Evolutionary conservation across 1,140 invertebrate species (phyloP), one percentile per base, ranked within the genome.

Genomic region (Idris sp.): DNA sequence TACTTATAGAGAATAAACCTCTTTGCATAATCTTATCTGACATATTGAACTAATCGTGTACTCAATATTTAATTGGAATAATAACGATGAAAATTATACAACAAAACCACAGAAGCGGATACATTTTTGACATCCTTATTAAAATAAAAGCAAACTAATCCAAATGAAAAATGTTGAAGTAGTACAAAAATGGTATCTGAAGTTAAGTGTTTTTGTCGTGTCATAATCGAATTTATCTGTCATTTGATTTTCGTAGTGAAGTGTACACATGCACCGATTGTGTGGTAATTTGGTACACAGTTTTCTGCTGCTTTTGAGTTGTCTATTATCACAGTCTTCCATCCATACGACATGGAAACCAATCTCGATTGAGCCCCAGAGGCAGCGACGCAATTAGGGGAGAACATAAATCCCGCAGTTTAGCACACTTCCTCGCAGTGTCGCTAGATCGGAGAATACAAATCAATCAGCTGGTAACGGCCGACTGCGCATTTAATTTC

Each of bases 401-500:
- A 83, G 82, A 84, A 85, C 84, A 87, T 87, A 87, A 86, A 87
- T 87, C 83, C 81, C 79, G 48, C 79, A 84, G 83, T 84, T 86
- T 85, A 85, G 83, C 77, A 81, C 84, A 86, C 81, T 86, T 86
- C 81, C 82, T 84, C 79, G 74, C 54, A 62, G 68, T 72, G 61
- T 56, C 78, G 74, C 77, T 67, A 81, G 80, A 84, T 87, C 80
- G 79, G 79, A 83, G 83, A 83, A 85, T 86, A 86, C 83, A 85
- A 86, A 87, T 87, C 86, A 86, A 87, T 86, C 84, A 81, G 81
- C 72, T 79, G 78, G 79, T 83, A 84, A 86, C 83, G 82, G 83
- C 76, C 81, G 83, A 86, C 79, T 83, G 84, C 79, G 79, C 86
- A 85, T 87, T 86, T 87, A 86, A 87, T 87, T 87, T 86, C 83